Evolutionary conservation across 2,888 invertebrate genomes (phyloP), one percentile per base, ranked within the genome.

Genomic region (Drosophila testacea): DNA sequence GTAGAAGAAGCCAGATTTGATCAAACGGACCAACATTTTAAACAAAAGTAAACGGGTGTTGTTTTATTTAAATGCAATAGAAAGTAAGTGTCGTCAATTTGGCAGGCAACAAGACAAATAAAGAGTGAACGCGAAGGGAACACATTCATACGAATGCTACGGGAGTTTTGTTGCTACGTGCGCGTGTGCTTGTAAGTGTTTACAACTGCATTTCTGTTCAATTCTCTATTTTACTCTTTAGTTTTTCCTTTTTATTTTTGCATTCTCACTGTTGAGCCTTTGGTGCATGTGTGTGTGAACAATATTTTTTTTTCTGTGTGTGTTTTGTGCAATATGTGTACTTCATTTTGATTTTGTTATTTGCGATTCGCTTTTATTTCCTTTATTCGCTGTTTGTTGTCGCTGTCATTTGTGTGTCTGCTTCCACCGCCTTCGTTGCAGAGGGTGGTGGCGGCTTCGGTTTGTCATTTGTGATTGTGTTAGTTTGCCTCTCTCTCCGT

Each of bases 281-380:
- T 38, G 13, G 7, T 52, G 32, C 22, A 52, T 32, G 10, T 30
- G 36, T 39, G 41, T 41, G 41, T 32, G 27, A 52, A 52, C 6
- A 16, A 16, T 54, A 6, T 11, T 34, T 32, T 10, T 16, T 36
- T 32, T 34, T 56, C 22, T 22, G 22, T 22, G 30, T 60, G 27
- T 46, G 41, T 7, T 44, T 39, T 28, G 41, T 30, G 10, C 54
- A 51, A 64, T 64, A 28, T 64, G 52, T 78, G 50, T 59, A 69
- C 77, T 83, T 81, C 81, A 73, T 83, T 83, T 77, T 77, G 67
- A 70, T 76, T 85, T 81, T 83, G 77, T 77, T 78, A 78, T 74
- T 86, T 64, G 78, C 72, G 56, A 83, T 84, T 85, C 69, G 69
- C 87, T 85, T 85, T 87, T 81, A 84, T 73, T 85, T 87, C 87